Percentiles rank a stretch among this genome's conserved stretches.
These are phyloP conservation scores for Microcebus tavaratra DNA, from an alignment of 2,113 vertebrate species.

Conservation along the genomic window DNA sequence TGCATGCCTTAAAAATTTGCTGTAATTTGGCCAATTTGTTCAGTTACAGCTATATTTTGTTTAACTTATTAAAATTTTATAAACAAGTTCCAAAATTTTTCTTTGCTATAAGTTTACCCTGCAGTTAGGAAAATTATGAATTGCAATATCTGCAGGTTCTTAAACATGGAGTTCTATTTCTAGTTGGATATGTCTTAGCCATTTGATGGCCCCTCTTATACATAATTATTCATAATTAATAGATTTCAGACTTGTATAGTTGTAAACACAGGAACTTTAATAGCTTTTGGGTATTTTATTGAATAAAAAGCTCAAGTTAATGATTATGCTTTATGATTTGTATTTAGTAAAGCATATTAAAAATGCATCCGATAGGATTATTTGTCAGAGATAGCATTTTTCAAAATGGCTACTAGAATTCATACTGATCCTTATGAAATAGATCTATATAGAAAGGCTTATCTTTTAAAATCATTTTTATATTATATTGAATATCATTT, in stretches of 20 bases:
- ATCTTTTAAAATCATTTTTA: background rate
- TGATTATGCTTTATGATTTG: background rate
- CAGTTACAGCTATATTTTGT: background rate
- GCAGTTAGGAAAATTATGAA: background rate
- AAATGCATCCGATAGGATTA: background rate
- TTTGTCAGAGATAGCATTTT: background rate
- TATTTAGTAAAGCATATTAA: background rate
- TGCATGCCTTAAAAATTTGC: background rate
- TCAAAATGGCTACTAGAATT: conserved; percentile 14
- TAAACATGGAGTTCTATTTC: background rate
- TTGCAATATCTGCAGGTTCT: background rate
- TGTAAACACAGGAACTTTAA: background rate
- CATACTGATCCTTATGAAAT: background rate
- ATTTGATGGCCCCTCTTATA: background rate
- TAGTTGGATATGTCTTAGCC: background rate
- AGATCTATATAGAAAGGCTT: background rate
- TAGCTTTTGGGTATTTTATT: background rate
- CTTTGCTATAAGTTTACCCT: background rate
- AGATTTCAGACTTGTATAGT: background rate
- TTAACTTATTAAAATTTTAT: conserved; percentile 12
- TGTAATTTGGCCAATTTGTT: background rate
- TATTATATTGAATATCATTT: background rate
- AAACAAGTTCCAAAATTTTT: background rate
- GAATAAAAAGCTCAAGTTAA: background rate
- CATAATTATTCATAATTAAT: background rate